phyloP scores from a whole-genome alignment of 1,140 invertebrate species.

The Apis dorsata region DNA sequence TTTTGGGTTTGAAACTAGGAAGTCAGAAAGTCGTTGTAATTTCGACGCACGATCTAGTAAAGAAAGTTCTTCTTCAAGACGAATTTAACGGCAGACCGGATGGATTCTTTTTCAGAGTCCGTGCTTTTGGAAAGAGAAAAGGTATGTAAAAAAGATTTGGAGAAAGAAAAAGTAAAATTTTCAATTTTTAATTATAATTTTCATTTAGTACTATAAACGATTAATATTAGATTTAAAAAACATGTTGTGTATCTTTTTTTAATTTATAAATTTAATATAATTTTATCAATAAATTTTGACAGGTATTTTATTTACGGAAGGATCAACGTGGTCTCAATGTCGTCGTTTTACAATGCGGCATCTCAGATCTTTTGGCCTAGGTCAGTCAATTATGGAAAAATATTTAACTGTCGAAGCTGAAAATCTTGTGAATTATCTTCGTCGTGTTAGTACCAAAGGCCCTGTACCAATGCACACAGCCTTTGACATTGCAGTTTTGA shows the following conservation, averaged over 20 bases:
- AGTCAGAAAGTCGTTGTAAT: conserved; percentile 82
- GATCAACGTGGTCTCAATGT: conserved; percentile 82
- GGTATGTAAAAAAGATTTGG: conserved; percentile 76
- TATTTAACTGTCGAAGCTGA: conserved; percentile 82
- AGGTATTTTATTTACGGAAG: conserved; percentile 86
- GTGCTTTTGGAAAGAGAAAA: conserved; percentile 83
- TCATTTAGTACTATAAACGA: no score
- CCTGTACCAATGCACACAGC: conserved; percentile 79
- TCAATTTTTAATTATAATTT: no score
- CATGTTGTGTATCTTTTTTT: no score
- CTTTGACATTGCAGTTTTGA: conserved; percentile 84
- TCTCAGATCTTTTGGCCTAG: conserved; percentile 83
- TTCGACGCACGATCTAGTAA: conserved; percentile 82
- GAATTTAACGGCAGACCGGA: conserved; percentile 86
- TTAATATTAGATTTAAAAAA: neutral
- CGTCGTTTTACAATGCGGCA: conserved; percentile 83
- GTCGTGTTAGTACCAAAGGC: conserved; percentile 55
- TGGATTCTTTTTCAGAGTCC: conserved; percentile 84
- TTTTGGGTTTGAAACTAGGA: conserved; percentile 82
- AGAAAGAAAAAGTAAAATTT: no score
- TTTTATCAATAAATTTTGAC: conserved; percentile 27
- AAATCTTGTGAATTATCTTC: conserved; percentile 77
- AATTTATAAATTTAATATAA: neutral
- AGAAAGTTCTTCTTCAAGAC: conserved; percentile 82
- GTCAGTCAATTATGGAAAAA: conserved; percentile 82